phyloP scores from a whole-genome alignment of 2,888 invertebrate genomes.

The Hetaerina titia region DNA sequence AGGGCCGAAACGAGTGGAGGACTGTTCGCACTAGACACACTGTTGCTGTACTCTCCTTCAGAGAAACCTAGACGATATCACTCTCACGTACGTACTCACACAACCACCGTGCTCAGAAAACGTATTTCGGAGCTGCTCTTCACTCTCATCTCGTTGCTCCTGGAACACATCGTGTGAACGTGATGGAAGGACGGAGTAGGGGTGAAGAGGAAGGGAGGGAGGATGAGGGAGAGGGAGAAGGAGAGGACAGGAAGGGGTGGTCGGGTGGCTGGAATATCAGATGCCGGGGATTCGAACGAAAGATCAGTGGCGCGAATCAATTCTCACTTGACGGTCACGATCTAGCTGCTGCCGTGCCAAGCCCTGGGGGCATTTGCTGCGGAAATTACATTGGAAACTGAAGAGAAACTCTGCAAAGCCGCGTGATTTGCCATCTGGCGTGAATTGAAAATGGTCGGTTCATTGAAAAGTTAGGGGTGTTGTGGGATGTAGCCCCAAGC shows the following conservation, averaged over 20 bases:
- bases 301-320: neutral
- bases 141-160: neutral
- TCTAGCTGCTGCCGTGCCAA: neutral
- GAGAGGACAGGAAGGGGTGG: neutral
- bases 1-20: neutral
- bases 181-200: neutral
- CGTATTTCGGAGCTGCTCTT: neutral
- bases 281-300: neutral
- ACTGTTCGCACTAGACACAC: neutral
- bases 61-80: slow-evolving; percentile 25
- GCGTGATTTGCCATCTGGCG: neutral
- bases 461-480: neutral
- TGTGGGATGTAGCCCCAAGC: neutral
- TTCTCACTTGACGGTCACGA: slow-evolving; percentile 1
- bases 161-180: slow-evolving; percentile 12
- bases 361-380: neutral
- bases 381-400: neutral
- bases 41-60: neutral
- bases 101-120: neutral
- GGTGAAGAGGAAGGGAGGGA: neutral
- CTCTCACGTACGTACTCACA: slow-evolving; percentile 19
- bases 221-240: neutral
- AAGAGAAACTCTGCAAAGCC: neutral
- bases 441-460: neutral
- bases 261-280: neutral